A percentile compares a stretch with the other conserved stretches of the same genome.
Evolutionary conservation across 2,797 vertebrate species (phyloP).

Genomic region (Protonibea diacanthus): DNA sequence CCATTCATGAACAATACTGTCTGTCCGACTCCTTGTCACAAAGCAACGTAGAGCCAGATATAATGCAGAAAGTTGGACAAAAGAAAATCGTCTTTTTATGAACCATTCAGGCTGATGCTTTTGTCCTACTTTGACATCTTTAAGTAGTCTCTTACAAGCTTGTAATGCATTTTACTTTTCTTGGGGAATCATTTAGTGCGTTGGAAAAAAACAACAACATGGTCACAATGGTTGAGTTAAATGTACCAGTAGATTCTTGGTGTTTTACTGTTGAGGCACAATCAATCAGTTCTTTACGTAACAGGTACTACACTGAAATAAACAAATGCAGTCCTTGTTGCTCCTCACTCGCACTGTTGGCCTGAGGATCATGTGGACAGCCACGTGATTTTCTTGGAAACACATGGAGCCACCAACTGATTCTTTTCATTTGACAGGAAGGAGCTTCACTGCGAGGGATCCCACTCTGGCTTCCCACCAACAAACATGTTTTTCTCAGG

Average conservation of each 20-base stretch:
- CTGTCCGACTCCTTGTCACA: constrained; percentile 23
- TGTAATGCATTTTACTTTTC: constrained; percentile 8
- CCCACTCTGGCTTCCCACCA: background rate
- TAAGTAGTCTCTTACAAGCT: background rate
- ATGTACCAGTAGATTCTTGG: background rate
- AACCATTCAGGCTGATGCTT: background rate
- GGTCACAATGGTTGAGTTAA: background rate
- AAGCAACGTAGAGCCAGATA: constrained; percentile 21
- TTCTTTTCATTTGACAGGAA: background rate
- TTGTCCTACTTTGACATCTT: constrained; percentile 8
- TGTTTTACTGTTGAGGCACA: background rate
- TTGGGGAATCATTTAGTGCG: background rate
- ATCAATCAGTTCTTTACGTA: too few species aligned
- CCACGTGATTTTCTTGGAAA: background rate
- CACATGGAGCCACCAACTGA: background rate
- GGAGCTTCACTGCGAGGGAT: too few species aligned
- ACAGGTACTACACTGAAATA: background rate
- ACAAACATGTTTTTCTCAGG: background rate
- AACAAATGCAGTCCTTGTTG: background rate
- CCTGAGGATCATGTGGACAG: background rate
- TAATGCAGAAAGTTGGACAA: constrained; percentile 9
- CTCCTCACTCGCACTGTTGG: background rate
- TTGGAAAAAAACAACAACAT: background rate
- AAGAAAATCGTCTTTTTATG: constrained; percentile 10
- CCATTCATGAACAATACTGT: constrained; percentile 42